These are phyloP conservation scores for Agrenia bidenticulata DNA, from an alignment of 2,888 invertebrate genomes.

Conservation along the genomic window DNA sequence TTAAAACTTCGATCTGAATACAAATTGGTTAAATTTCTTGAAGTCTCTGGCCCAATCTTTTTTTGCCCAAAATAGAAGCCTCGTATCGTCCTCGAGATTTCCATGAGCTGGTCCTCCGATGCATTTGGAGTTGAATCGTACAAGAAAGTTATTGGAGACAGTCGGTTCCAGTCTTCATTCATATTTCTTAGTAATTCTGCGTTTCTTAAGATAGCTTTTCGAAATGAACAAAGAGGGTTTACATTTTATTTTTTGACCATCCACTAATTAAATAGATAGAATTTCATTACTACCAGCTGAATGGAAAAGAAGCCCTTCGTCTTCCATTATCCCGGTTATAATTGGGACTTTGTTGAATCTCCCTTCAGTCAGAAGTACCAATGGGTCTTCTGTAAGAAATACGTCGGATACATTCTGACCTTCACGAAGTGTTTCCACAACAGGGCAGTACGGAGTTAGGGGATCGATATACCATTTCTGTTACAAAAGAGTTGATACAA, in stretches of 20 bases:
- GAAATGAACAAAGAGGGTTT: too few relatives aligned
- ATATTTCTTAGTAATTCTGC: constrained; percentile 41
- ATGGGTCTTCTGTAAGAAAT: constrained; percentile 59
- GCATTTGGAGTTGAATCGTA: constrained; percentile 32
- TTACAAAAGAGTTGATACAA: not conserved
- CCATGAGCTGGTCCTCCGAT: constrained; percentile 14
- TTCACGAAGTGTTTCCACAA: constrained; percentile 56
- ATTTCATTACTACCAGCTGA: constrained; percentile 55
- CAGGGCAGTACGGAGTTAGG: constrained; percentile 58
- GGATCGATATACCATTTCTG: constrained; percentile 61
- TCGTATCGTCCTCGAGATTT: constrained; percentile 38
- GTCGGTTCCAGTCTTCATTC: constrained; percentile 45
- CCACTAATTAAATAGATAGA: too few relatives aligned
- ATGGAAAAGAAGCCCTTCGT: constrained; percentile 60
- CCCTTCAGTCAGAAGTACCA: constrained; percentile 56
- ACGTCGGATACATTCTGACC: constrained; percentile 55
- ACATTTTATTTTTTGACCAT: too few relatives aligned
- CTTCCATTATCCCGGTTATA: constrained; percentile 59
- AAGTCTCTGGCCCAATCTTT: constrained; percentile 24
- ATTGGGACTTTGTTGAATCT: constrained; percentile 59
- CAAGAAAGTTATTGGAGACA: constrained; percentile 47
- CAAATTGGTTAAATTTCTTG: constrained; percentile 52
- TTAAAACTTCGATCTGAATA: constrained; percentile 60
- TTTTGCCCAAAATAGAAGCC: constrained; percentile 44
- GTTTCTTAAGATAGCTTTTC: constrained; percentile 37